phyloP scores from a whole-genome alignment of 2,797 vertebrate genomes.

The Microctenopoma lineatum region DNA sequence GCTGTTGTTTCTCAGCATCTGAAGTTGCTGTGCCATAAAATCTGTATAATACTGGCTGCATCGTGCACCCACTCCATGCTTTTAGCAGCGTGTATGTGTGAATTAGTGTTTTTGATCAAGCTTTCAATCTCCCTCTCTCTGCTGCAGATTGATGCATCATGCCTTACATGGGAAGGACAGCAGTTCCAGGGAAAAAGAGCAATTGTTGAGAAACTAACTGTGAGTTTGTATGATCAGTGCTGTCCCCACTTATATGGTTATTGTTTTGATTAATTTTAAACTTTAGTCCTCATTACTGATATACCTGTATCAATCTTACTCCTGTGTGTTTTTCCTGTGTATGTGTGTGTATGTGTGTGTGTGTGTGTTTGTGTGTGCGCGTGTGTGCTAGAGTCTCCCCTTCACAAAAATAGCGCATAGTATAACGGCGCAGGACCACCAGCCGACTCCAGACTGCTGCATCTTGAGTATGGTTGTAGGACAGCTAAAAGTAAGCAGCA shows the following conservation, averaged over 20 bases:
- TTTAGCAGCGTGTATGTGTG: too few relatives aligned
- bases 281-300: too few relatives aligned
- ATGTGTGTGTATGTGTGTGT: too few relatives aligned
- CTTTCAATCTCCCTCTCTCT: not conserved
- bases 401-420: slow-evolving; percentile 99
- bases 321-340: not conserved
- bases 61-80: too few relatives aligned
- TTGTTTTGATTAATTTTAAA: too few relatives aligned
- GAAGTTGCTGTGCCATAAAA: too few relatives aligned
- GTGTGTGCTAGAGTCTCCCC: slow-evolving; percentile 90
- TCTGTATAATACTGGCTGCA: too few relatives aligned
- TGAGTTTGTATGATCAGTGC: slow-evolving; percentile 81
- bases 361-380: not conserved
- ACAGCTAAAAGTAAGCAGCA: slow-evolving; percentile 93
- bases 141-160: slow-evolving; percentile 93
- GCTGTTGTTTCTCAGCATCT: too few relatives aligned
- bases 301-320: not conserved
- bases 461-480: slow-evolving; percentile 99
- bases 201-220: slow-evolving; percentile 96
- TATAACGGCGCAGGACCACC: slow-evolving; percentile 99
- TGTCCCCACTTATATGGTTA: not conserved
- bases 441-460: slow-evolving; percentile 97
- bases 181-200: slow-evolving; percentile 97
- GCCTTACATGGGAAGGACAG: slow-evolving; percentile 99
- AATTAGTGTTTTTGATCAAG: not conserved